Evolutionary conservation across 2,888 invertebrate species (phyloP), one percentile per base, ranked within the genome.

Genomic region (Patella depressa): DNA sequence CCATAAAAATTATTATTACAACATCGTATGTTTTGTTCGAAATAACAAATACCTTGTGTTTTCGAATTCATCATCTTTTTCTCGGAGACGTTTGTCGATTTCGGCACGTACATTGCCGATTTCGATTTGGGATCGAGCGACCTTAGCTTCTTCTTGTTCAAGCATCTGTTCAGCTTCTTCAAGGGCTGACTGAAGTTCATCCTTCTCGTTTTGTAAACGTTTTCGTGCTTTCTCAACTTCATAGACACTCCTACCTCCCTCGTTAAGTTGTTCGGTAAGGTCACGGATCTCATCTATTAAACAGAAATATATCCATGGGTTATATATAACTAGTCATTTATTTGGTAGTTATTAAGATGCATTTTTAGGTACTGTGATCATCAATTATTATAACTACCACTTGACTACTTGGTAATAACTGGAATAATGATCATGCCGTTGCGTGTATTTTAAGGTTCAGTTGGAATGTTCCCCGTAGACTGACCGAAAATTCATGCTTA

Each of bases 31-130:
- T 45, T 45, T 45, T 45, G 45, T 45, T 45, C 45, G 45, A 45
- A 45, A 19, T 9, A 24, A 19, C 3, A 65, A 34, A 17, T 75
- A 92, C 92, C 93, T 92, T 76, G 99, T 99, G 93, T 98, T 98
- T 93, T 99, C 98, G 94, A 99, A 99, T 93, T 99, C 99, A 91
- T 99, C 99, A 91, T 99, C 99, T 94, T 99, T 99, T 95, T 99
- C 99, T 92, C 98, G 97, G 93, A 99, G 97, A 92, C 98, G 96
- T 91, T 98, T 96, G 94, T 99, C 99, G 93, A 99, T 98, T 94
- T 99, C 98, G 93, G 98, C 98, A 92, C 98, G 96, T 90, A 99
- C 98, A 93, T 98, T 98, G 90, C 97, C 97, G 92, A 98, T 94
- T 93, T 99, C 98, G 88, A 98, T 95, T 93, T 98, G 98, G 91